Evolutionary conservation across 1,140 invertebrate species (phyloP).

Genomic region (Pissodes strobi): DNA sequence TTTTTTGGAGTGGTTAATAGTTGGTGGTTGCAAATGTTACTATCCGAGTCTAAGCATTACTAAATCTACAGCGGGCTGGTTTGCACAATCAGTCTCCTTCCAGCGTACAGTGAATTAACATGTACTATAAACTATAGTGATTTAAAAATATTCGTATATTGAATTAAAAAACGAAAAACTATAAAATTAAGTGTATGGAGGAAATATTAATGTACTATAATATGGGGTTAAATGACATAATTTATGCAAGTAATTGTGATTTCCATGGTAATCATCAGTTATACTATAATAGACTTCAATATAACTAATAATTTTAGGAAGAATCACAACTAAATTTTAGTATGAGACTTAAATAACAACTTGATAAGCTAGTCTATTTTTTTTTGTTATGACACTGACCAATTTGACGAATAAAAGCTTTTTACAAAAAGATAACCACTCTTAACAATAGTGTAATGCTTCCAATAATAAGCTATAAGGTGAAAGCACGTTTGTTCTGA

Average conservation of each 20-base stretch:
- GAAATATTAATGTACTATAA: slow-evolving; percentile 17
- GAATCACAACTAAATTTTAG: slow-evolving; percentile 4
- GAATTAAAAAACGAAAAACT: slow-evolving; percentile 43
- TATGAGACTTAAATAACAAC: slow-evolving; percentile 1
- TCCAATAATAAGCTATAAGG: background rate
- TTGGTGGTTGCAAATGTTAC: background rate
- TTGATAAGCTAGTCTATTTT: slow-evolving; percentile 6
- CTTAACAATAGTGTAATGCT: slow-evolving; percentile 6
- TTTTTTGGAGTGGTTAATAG: no score
- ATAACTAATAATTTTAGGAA: slow-evolving; percentile 3
- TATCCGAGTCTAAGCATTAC: slow-evolving; percentile 52
- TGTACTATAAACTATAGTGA: slow-evolving; percentile 51
- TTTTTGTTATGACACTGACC: slow-evolving; percentile 14
- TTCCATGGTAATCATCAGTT: background rate
- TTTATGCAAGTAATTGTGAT: background rate
- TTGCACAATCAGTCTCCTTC: slow-evolving; percentile 55
- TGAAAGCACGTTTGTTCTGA: slow-evolving; percentile 3
- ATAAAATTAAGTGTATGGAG: slow-evolving; percentile 43
- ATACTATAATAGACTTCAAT: background rate
- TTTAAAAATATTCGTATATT: slow-evolving; percentile 37
- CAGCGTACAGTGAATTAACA: slow-evolving; percentile 50
- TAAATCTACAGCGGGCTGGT: slow-evolving; percentile 54
- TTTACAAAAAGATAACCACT: slow-evolving; percentile 3
- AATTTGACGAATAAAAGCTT: slow-evolving; percentile 10
- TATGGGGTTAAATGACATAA: slow-evolving; percentile 6